Evolutionary conservation across 2,113 vertebrate species (phyloP).

Genomic region (Eleginops maclovinus): DNA sequence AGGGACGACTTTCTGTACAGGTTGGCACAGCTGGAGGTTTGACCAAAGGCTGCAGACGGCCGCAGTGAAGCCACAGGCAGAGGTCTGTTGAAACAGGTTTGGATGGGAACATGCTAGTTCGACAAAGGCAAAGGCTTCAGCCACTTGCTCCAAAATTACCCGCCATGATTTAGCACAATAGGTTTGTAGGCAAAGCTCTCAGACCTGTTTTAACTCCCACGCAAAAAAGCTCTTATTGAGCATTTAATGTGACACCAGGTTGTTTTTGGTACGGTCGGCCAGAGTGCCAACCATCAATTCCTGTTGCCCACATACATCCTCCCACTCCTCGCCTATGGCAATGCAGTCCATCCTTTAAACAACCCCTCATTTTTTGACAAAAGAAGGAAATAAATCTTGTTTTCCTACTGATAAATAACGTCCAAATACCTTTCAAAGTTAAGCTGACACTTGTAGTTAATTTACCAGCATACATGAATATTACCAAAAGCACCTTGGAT

Average conservation of each 20-base stretch:
- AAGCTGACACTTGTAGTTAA: conserved; percentile 59
- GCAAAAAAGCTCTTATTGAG: conserved; percentile 46
- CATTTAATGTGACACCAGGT: conserved; percentile 43
- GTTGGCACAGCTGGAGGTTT: conserved; percentile 75
- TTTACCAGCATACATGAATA: conserved; percentile 72
- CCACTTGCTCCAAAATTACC: conserved; percentile 56
- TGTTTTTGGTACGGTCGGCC: conserved; percentile 58
- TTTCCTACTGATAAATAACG: conserved; percentile 45
- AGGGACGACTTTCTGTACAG: conserved; percentile 60
- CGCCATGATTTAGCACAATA: conserved; percentile 30
- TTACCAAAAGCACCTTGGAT: conserved; percentile 75
- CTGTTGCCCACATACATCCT: conserved; percentile 61
- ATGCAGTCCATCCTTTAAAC: conserved; percentile 48
- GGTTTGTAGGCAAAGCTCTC: conserved; percentile 43
- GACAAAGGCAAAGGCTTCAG: conserved; percentile 61
- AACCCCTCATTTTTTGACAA: conserved; percentile 44
- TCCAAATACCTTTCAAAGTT: conserved; percentile 68
- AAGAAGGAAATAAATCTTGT: conserved; percentile 27
- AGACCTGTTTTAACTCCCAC: conserved; percentile 25
- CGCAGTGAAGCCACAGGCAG: conserved; percentile 69
- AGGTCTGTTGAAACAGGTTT: conserved; percentile 61
- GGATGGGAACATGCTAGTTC: conserved; percentile 67
- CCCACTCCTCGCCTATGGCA: conserved; percentile 48
- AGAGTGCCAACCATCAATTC: conserved; percentile 35
- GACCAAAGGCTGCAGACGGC: conserved; percentile 70